Percentiles rank a stretch among this genome's conserved stretches.
Evolutionary conservation across 2,888 invertebrate species (phyloP).

Genomic region (Sinotaia quadrata): DNA sequence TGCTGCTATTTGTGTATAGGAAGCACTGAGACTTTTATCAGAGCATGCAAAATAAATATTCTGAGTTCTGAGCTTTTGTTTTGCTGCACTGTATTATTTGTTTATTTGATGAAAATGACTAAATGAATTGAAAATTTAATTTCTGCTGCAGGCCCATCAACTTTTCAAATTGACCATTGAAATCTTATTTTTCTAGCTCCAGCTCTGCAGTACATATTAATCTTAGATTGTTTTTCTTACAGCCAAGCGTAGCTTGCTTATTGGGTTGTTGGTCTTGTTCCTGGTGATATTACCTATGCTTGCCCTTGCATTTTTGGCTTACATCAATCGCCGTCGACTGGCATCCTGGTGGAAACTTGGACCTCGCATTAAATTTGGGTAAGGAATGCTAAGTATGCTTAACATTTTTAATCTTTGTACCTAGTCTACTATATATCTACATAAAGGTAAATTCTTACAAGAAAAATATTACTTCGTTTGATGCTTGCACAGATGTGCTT

Average conservation of each 20-base stretch:
- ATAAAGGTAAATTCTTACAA: too few species aligned
- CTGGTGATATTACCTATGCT: constrained; percentile 86
- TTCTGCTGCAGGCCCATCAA: not conserved
- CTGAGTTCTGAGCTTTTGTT: not conserved
- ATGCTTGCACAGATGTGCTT: too few species aligned
- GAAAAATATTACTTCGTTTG: too few species aligned
- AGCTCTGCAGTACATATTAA: not conserved
- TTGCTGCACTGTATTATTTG: not conserved
- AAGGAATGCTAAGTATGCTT: too few species aligned
- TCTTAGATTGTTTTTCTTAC: not conserved
- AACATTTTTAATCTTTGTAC: too few species aligned
- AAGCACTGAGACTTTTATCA: too few species aligned
- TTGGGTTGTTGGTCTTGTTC: constrained; percentile 89
- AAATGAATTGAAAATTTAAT: not conserved
- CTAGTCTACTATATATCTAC: too few species aligned
- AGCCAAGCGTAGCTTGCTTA: constrained; percentile 73
- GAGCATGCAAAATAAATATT: too few species aligned
- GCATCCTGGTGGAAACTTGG: constrained; percentile 74
- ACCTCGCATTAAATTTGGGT: constrained; percentile 40
- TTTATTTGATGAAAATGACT: not conserved
- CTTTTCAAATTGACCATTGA: not conserved
- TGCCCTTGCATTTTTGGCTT: constrained; percentile 80
- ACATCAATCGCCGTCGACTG: constrained; percentile 83
- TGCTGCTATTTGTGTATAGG: too few species aligned
- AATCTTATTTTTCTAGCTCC: too few species aligned